Conservation (phyloP, 2,797 vertebrate species). For the Tokudaia muenninki region DNA sequence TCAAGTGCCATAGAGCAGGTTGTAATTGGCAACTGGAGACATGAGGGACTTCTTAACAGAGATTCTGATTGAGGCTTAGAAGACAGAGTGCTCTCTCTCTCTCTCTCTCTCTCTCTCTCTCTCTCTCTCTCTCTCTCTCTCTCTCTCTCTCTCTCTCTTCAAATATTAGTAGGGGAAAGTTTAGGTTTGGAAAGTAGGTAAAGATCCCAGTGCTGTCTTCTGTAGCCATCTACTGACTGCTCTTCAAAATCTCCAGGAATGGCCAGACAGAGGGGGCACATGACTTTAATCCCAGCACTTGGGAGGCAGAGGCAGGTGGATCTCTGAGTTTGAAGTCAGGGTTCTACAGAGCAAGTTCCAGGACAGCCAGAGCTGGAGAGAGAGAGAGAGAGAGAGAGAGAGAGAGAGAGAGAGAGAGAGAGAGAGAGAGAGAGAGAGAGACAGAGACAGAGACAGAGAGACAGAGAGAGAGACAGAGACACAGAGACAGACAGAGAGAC, state of each 20-base stretch:
- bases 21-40: neutral
- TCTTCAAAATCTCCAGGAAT: slow-evolving; percentile 1
- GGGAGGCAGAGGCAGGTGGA: neutral
- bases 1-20: neutral
- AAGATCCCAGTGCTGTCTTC: neutral
- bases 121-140: no score
- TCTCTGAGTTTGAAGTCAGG: neutral
- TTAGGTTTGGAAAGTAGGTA: neutral
- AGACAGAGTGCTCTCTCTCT: neutral
- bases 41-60: accelerated
- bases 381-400: no score
- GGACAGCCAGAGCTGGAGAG: neutral
- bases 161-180: no score
- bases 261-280: neutral
- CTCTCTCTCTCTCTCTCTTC: no score
- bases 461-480: no score
- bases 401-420: no score
- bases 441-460: no score
- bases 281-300: neutral
- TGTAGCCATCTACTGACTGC: neutral
- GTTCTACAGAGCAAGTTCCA: neutral
- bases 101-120: neutral
- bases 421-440: no score
- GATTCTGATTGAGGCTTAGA: neutral
- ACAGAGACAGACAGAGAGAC: no score